These are phyloP conservation scores for Muschampia plurimacula DNA, from an alignment of 2,888 invertebrate species.

Conservation along the genomic window DNA sequence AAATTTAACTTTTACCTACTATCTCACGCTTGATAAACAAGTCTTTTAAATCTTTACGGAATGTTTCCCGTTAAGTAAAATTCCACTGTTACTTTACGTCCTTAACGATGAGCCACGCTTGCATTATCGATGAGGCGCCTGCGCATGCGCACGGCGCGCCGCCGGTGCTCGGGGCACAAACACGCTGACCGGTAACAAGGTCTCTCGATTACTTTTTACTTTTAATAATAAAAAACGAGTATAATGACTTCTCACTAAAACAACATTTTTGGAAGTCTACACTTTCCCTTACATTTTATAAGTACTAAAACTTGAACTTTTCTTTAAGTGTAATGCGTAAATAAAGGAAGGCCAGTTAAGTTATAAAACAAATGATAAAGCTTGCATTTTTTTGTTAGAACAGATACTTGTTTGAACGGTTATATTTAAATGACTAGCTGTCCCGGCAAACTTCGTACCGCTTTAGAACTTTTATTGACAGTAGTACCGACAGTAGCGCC, in stretches of 20 bases:
- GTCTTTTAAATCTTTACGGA: constrained; percentile 11
- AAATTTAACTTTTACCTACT: constrained; percentile 12
- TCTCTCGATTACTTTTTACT: constrained; percentile 13
- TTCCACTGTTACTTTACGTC: constrained; percentile 26
- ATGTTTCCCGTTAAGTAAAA: constrained; percentile 20
- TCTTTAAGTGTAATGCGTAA: too few species aligned
- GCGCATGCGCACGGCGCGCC: constrained; percentile 19
- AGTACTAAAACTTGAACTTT: neutral
- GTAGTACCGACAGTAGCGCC: too few species aligned
- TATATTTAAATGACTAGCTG: too few species aligned
- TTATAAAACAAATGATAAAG: too few species aligned
- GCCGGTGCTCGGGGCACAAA: constrained; percentile 13
- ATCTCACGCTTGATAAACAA: neutral
- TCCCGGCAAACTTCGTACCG: too few species aligned
- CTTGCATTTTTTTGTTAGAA: too few species aligned
- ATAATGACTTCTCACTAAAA: constrained; percentile 5
- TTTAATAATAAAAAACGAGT: constrained; percentile 25
- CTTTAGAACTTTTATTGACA: too few species aligned
- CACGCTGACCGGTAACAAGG: constrained; percentile 35
- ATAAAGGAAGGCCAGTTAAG: too few species aligned
- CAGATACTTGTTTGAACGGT: too few species aligned
- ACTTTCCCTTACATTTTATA: neutral
- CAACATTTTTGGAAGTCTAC: neutral
- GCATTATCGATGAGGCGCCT: constrained; percentile 34
- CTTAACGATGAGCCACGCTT: constrained; percentile 20